phyloP scores from a whole-genome alignment of 37 sponge, comb jelly and placozoan genomes.

The Lycopodina hypogea region DNA sequence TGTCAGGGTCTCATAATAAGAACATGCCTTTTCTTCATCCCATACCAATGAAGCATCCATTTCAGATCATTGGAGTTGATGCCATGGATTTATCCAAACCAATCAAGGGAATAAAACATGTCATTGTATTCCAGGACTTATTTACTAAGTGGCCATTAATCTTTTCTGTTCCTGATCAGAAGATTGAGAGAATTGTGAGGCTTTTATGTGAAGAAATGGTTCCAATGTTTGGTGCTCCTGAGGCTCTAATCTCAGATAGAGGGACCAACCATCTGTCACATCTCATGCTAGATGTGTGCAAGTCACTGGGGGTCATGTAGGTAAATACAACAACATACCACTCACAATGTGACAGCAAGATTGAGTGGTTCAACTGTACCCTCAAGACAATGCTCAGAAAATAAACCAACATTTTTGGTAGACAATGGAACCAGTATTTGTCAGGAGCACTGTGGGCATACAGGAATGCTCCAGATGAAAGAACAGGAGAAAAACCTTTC shows the following conservation, averaged over 20 bases:
- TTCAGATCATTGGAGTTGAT: constrained; percentile 61
- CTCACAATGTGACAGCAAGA: too few relatives aligned
- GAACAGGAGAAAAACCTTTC: too few relatives aligned
- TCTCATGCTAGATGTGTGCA: constrained; percentile 38
- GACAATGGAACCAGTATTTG: constrained; percentile 42
- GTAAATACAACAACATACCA: too few relatives aligned
- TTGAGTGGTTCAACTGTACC: constrained; percentile 51
- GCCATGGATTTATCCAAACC: constrained; percentile 55
- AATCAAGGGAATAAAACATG: constrained; percentile 25
- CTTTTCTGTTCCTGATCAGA: constrained; percentile 56
- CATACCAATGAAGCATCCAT: constrained; percentile 50
- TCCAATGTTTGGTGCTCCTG: constrained; percentile 54
- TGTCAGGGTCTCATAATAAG: background rate
- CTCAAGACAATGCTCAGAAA: constrained; percentile 33
- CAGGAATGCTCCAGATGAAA: too few relatives aligned
- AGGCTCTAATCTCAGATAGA: constrained; percentile 50
- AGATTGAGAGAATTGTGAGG: too few relatives aligned
- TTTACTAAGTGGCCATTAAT: constrained; percentile 56
- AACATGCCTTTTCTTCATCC: constrained; percentile 43
- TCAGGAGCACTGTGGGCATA: too few relatives aligned
- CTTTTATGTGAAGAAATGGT: constrained; percentile 38
- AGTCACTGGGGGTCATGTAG: too few relatives aligned
- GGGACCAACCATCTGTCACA: constrained; percentile 50
- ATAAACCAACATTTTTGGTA: constrained; percentile 23
- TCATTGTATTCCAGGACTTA: constrained; percentile 60